These are phyloP conservation scores for Nibea coibor DNA, from an alignment of 2,113 vertebrate species.

Conservation along the genomic window DNA sequence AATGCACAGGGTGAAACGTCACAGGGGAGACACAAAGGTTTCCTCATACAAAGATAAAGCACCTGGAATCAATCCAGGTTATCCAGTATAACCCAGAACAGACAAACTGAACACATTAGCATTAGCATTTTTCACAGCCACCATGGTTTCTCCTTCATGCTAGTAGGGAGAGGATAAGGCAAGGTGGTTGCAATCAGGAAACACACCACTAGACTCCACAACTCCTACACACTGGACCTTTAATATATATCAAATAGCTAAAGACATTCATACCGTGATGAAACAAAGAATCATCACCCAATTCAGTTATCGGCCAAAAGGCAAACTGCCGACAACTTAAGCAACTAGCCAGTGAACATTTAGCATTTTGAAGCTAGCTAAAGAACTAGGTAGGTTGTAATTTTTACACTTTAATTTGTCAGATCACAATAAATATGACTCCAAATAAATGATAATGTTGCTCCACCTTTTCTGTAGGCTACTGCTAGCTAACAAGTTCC, in stretches of 20 bases:
- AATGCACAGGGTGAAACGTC: background rate
- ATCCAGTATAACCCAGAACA: no score
- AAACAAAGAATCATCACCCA: background rate
- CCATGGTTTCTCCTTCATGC: no score
- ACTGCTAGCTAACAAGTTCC: background rate
- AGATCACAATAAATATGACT: background rate
- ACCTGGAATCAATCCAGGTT: no score
- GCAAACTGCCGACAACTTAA: background rate
- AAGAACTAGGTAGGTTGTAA: no score
- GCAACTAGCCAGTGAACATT: background rate
- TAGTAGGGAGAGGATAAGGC: no score
- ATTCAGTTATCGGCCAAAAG: background rate
- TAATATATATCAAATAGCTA: background rate
- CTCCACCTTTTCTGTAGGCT: background rate
- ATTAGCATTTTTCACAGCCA: no score
- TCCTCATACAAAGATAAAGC: background rate
- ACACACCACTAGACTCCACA: no score
- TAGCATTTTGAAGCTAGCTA: background rate
- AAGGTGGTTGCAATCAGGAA: no score
- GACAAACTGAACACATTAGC: no score
- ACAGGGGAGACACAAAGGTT: background rate
- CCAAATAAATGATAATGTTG: background rate
- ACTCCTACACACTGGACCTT: no score
- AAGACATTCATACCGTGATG: background rate
- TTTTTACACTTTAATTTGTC: no score